Conservation (phyloP, 2,888 invertebrate species). For the Microplitis manilae region DNA sequence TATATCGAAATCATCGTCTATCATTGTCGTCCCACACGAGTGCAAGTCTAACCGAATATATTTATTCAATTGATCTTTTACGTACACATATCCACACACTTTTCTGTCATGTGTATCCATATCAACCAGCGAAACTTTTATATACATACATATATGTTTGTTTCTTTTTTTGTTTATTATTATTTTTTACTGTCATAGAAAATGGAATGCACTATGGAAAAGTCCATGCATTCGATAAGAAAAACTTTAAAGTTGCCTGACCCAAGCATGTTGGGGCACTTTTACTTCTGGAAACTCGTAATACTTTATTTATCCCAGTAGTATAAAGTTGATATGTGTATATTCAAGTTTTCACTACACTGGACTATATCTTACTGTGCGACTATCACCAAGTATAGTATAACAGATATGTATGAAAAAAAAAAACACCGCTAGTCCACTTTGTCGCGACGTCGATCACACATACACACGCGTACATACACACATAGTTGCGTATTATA, state of each 20-base stretch:
- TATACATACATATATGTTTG: background rate
- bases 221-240: conserved; percentile 23
- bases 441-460: conserved; percentile 43
- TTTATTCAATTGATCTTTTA: conserved; percentile 15
- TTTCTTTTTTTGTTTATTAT: background rate
- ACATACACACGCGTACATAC: background rate
- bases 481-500: background rate
- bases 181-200: background rate
- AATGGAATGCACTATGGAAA: conserved; percentile 18
- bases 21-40: conserved; percentile 3
- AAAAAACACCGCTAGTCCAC: conserved; percentile 31
- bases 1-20: conserved; percentile 15
- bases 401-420: background rate
- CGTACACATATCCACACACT: background rate
- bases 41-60: conserved; percentile 12
- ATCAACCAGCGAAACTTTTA: background rate
- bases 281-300: conserved; percentile 28
- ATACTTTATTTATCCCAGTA: conserved; percentile 34
- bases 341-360: background rate
- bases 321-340: conserved; percentile 30
- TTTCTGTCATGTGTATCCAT: background rate
- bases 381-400: too few relatives aligned
- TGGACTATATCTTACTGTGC: background rate
- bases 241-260: conserved; percentile 19
- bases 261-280: conserved; percentile 26